A percentile compares a stretch with the other conserved stretches of the same genome.
phyloP scores from a whole-genome alignment of 1,140 invertebrate genomes.

The Drosophila oshimai region DNA sequence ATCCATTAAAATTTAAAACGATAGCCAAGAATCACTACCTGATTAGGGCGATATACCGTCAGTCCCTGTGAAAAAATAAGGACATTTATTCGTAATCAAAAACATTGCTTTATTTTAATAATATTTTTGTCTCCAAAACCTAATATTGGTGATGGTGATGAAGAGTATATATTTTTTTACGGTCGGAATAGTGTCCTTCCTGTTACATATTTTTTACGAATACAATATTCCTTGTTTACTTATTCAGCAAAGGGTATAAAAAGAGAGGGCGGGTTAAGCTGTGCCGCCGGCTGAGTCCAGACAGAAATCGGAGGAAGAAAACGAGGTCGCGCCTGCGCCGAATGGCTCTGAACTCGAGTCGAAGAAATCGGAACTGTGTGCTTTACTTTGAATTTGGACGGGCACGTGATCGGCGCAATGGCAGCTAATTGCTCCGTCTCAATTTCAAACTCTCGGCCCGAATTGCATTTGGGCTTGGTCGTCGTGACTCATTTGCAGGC shows the following conservation, averaged over 20 bases:
- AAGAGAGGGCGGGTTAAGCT: neutral
- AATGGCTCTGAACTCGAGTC: neutral
- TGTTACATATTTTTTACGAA: neutral
- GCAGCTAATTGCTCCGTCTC: slow-evolving; percentile 61
- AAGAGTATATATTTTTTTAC: no score
- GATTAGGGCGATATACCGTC: no score
- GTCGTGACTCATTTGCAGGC: slow-evolving; percentile 57
- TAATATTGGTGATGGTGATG: no score
- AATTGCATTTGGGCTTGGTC: slow-evolving; percentile 34
- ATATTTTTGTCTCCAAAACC: no score
- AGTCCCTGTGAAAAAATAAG: no score
- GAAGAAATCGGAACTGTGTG: slow-evolving; percentile 9
- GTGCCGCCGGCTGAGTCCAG: slow-evolving; percentile 13
- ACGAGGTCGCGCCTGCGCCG: slow-evolving; percentile 62
- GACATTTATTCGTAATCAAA: no score
- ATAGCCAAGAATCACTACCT: no score
- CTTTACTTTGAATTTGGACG: slow-evolving; percentile 1
- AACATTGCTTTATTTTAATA: no score
- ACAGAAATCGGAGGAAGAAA: slow-evolving; percentile 31
- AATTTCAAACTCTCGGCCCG: slow-evolving; percentile 49
- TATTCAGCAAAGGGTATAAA: neutral
- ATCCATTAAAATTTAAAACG: no score
- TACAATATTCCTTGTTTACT: neutral
- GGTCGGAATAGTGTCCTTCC: neutral
- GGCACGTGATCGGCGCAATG: slow-evolving; percentile 48